Evolutionary conservation across 2,888 invertebrate genomes (phyloP).

Genomic region (Belgica antarctica): DNA sequence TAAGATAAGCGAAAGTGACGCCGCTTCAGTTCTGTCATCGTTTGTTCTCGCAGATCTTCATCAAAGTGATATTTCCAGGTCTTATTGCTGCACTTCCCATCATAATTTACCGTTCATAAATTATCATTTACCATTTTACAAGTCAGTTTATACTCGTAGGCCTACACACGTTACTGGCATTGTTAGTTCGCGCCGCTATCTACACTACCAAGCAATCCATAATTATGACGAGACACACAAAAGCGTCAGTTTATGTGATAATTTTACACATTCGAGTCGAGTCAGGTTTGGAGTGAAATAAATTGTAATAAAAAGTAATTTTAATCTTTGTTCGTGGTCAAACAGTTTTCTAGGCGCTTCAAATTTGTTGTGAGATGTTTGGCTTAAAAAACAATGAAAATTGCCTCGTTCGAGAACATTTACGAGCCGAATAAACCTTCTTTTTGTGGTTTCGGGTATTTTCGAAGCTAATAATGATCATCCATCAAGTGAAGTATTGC

Average conservation of each 20-base stretch:
- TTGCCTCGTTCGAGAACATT: not conserved
- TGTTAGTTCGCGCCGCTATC: not conserved
- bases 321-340: not conserved
- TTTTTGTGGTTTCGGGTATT: not conserved
- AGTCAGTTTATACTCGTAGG: too few species aligned
- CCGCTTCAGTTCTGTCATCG: too few species aligned
- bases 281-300: not conserved
- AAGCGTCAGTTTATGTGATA: not conserved
- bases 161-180: not conserved
- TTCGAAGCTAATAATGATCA: not conserved
- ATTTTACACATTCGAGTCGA: not conserved
- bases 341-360: not conserved
- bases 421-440: not conserved
- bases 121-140: not conserved
- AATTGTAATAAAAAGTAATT: slow-evolving; percentile 13
- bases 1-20: too few species aligned
- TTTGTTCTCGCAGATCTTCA: too few species aligned
- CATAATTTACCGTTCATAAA: slow-evolving; percentile 24
- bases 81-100: slow-evolving; percentile 15
- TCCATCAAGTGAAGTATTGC: not conserved
- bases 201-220: not conserved
- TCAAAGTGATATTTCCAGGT: not conserved
- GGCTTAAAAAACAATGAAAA: slow-evolving; percentile 2
- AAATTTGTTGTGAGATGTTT: not conserved
- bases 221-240: not conserved